Percentiles rank a stretch among this genome's conserved stretches.
These are phyloP conservation scores for Coptotermes formosanus DNA, from an alignment of 1,140 invertebrate genomes.

Conservation along the genomic window DNA sequence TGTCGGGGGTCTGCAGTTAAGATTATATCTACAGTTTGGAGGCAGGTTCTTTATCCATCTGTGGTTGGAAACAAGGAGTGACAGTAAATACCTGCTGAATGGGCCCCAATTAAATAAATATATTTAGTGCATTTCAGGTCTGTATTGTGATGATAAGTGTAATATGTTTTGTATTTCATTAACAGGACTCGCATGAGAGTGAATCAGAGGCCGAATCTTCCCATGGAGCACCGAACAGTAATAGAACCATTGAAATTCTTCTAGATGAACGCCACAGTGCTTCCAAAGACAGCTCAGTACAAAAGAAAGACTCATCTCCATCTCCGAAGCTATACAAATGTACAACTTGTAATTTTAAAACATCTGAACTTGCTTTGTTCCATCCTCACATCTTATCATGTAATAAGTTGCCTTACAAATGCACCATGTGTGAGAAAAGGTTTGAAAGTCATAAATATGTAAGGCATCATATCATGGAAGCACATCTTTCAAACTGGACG, in stretches of 20 bases:
- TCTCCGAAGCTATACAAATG: background rate
- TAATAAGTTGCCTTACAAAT: background rate
- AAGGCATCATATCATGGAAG: conserved; percentile 29
- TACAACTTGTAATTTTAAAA: conserved; percentile 23
- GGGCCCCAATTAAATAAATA: no score
- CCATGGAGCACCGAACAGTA: background rate
- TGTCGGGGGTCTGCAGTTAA: no score
- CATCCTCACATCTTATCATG: background rate
- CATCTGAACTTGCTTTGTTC: background rate
- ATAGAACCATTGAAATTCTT: conserved; percentile 1
- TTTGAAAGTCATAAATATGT: conserved; percentile 26
- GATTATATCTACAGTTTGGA: no score
- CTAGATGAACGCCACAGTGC: background rate
- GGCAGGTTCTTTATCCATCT: no score
- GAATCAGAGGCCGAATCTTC: background rate
- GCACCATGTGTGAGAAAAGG: conserved; percentile 27
- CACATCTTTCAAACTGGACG: conserved; percentile 30
- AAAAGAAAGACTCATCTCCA: background rate
- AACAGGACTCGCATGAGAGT: background rate
- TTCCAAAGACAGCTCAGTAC: background rate
- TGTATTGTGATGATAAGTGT: no score
- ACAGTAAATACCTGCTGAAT: no score
- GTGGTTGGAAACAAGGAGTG: no score
- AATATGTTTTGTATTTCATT: no score
- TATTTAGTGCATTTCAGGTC: no score